Percentiles rank a stretch among this genome's conserved stretches.
Evolutionary conservation across 2,113 vertebrate genomes (phyloP).

Genomic region (Chloebia gouldiae): DNA sequence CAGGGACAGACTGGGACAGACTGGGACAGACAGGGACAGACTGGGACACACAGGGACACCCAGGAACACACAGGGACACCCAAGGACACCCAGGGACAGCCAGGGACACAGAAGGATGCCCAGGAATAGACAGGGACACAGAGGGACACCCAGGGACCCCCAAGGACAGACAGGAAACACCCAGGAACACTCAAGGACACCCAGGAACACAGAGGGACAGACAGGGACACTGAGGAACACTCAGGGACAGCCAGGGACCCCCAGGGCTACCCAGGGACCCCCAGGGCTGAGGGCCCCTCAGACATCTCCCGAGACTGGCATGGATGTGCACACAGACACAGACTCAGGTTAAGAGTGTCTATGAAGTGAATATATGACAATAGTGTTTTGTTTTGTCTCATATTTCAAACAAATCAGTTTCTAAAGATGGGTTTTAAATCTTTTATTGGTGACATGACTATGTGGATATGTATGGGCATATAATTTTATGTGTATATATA

Average conservation of each 20-base stretch:
- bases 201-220: fast-evolving
- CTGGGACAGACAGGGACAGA: no score
- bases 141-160: background rate
- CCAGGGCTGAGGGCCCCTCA: background rate
- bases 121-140: background rate
- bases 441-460: background rate
- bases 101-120: no score
- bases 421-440: background rate
- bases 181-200: no score
- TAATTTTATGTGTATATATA: no score
- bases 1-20: no score
- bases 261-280: fast-evolving
- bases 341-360: background rate
- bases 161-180: background rate
- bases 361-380: background rate
- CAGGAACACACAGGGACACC: no score
- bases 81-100: no score
- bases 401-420: background rate
- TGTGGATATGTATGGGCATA: background rate
- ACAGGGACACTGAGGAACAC: no score
- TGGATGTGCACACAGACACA: background rate
- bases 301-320: background rate
- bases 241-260: background rate
- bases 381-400: background rate
- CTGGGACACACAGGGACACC: no score